These are phyloP conservation scores for Parauchenoglanis punctatus DNA, from an alignment of 2,797 vertebrate genomes.

Conservation along the genomic window DNA sequence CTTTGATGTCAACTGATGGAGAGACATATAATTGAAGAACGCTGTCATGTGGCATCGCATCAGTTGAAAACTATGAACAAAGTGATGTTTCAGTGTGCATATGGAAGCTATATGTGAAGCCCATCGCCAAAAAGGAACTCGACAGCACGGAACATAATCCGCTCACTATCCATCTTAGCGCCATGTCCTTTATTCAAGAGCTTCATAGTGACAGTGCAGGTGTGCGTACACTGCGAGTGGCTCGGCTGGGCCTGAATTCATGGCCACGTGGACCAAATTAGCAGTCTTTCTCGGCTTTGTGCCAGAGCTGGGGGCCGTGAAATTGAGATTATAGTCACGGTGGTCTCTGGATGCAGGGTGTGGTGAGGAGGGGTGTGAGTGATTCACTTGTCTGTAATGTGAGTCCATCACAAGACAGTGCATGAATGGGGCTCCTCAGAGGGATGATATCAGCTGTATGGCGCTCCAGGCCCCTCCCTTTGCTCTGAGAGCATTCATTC, in stretches of 20 bases:
- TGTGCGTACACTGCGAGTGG: conserved; percentile 18
- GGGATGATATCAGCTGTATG: conserved; percentile 78
- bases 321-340: conserved; percentile 67
- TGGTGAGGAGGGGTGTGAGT: conserved; percentile 64
- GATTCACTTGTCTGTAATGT: conserved; percentile 75
- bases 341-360: conserved; percentile 54
- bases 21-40: conserved; percentile 13
- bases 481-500: conserved; percentile 74
- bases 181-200: background rate
- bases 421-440: conserved; percentile 60
- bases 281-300: conserved; percentile 53
- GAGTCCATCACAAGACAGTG: conserved; percentile 71
- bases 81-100: conserved; percentile 9
- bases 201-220: conserved; percentile 16
- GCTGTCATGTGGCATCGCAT: conserved; percentile 11
- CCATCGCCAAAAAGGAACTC: background rate
- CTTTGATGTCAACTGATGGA: conserved; percentile 27
- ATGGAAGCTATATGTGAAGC: conserved; percentile 29
- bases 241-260: background rate
- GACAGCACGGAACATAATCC: background rate
- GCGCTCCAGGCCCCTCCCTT: conserved; percentile 69
- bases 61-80: background rate
- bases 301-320: conserved; percentile 63
- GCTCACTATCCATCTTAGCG: background rate
- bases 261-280: conserved; percentile 66